Evolutionary conservation across 2,113 vertebrate genomes (phyloP), one percentile per base, ranked within the genome.

Genomic region (Peucedramus taeniatus): DNA sequence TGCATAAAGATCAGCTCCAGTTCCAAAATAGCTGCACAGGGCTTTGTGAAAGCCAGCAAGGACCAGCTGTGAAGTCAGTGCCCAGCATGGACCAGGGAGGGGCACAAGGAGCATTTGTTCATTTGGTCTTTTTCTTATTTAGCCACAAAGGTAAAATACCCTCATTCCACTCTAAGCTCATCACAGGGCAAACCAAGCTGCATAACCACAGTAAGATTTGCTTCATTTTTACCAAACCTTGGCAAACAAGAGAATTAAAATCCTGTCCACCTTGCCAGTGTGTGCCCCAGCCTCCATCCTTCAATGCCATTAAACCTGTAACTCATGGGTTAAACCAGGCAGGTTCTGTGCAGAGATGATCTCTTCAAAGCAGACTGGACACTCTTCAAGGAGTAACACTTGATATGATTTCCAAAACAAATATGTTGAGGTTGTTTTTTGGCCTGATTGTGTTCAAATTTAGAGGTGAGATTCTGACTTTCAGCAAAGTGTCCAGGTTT

Each of bases 1-100:
- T 80, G 89, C 80, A 49, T 74, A 92, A 93, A 81, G 86, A 94
- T 85, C 93, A 83, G 89, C 51, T 75, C 76, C 51, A 56, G 40
- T 64, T 96, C 90, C 83, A 86, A 85, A 96, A 96, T 89, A 96
- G 63, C 94, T 82, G 14, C 77, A 33, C 10, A 5, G 44, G 59
- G 83, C 80, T 94, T 84, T 80, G 76, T 83, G 75, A 39, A 63
- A 81, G 61, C 15, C 2, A 0, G n/a, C 45, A 24, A 39, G 76
- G 68, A 68, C 76, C 0, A 2, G 79, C 88, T 94, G 83, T 40
- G 75, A 89, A 90, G 68, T 69, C 87, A 83, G 85, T 1, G 0
- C 89, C 40, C 94, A 91, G 89, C 91, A 19, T 51, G 70, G 74
- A 70, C 69, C 45, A 54, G 65, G 64, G 83, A 54, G n/a, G 79